Base-by-base conservation (phyloP, 1,140 invertebrate genomes). In the Venustaconcha ellipsiformis region DNA sequence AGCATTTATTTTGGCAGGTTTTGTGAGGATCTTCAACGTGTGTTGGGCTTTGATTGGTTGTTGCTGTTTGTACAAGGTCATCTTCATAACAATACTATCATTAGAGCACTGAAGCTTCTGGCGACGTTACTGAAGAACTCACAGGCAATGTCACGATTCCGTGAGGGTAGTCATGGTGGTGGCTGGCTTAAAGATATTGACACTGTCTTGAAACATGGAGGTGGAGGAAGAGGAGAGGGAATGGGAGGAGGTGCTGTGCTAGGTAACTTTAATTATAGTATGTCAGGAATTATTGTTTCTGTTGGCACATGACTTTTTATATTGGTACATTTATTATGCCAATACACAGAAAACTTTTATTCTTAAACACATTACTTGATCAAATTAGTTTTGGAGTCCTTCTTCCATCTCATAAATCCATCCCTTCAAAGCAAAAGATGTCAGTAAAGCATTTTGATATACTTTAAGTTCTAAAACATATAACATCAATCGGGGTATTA, bases 21-120 rank as follows among this genome's bases (percentile, higher is more conserved):
- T 83, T 96, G 95, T 88, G 97, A 99, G 81, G 96, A 98, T 87
- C 93, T 99, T 65, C 93, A 96, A 0, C 93, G 94, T 85, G 81
- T 96, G 5, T 91, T 99, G 20, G 98, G 98, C 48, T 95, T 98
- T 90, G 98, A 99, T 91, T 99, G 98, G 98, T 88, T 99, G 56
- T 89, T 99, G 69, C 92, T 98, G 60, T 98, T 99, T 86, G 93
- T 99, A 90, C 95, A 97, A 90, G 93, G 94, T 6, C 94, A 97
- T 86, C 92, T 99, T 26, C 97, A 99, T 89, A 93, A 94, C 8
- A 94, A 93, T 1, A 98, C 96, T 3, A 94, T 99, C 2, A 93
- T 98, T 58, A 95, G 95, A 92, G 94, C 96, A 0, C 91, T 98
- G 20, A 92, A 96, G 75, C 95, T 99, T 80, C 91, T 99, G 37